These are phyloP conservation scores for Onthophagus taurus DNA, from an alignment of 1,140 invertebrate species.

Conservation along the genomic window DNA sequence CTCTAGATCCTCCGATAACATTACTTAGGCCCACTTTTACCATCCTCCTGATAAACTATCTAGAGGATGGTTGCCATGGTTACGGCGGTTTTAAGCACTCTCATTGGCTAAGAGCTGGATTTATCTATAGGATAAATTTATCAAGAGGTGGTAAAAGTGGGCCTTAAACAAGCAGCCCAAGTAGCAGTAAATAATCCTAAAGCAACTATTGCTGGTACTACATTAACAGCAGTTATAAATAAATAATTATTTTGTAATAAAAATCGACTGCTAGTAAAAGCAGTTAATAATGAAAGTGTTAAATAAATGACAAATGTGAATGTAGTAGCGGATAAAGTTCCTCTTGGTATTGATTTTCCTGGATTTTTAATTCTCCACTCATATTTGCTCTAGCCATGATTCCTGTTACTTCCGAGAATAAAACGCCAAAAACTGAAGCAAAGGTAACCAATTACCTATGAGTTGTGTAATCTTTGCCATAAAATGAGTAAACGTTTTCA, in stretches of 20 bases:
- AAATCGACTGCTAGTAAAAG: constrained; percentile 66
- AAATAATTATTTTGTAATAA: constrained; percentile 91
- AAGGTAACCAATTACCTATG: constrained; percentile 65
- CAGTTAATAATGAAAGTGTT: constrained; percentile 75
- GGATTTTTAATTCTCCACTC: constrained; percentile 93
- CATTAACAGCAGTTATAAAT: constrained; percentile 84
- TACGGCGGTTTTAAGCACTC: too few species aligned
- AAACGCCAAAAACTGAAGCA: constrained; percentile 87
- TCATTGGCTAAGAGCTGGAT: too few species aligned
- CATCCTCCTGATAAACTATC: too few species aligned
- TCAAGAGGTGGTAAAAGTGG: too few species aligned
- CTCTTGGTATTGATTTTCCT: constrained; percentile 82
- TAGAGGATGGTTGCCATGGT: too few species aligned
- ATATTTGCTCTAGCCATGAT: constrained; percentile 99
- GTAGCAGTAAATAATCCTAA: constrained; percentile 93
- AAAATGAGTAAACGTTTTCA: constrained; percentile 67
- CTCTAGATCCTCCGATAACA: constrained; percentile 91
- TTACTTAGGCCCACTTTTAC: too few species aligned
- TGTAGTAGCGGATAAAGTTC: constrained; percentile 82
- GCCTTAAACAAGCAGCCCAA: constrained; percentile 90
- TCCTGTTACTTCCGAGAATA: constrained; percentile 94
- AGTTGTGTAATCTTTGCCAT: constrained; percentile 80
- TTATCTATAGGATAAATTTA: too few species aligned
- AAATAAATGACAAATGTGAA: constrained; percentile 90
- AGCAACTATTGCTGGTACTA: constrained; percentile 84